phyloP scores from a whole-genome alignment of 1,140 invertebrate species.

The Caenorhabditis tropicalis region DNA sequence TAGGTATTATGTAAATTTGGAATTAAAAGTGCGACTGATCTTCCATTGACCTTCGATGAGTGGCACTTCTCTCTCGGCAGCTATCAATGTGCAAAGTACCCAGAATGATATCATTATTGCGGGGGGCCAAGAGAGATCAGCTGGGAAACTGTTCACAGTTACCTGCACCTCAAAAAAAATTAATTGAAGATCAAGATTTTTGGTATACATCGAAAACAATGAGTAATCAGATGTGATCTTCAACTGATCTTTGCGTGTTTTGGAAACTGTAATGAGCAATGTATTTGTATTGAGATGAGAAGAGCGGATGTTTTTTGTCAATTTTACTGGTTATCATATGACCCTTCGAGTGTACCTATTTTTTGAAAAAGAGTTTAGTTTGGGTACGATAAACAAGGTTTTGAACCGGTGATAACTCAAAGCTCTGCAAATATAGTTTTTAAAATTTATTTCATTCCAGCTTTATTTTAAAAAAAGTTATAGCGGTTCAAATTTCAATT shows the following conservation, averaged over 20 bases:
- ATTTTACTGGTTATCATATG: too few relatives aligned
- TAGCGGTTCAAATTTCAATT: too few relatives aligned
- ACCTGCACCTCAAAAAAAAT: neutral
- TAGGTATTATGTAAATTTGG: neutral
- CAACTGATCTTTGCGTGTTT: neutral
- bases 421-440: too few relatives aligned
- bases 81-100: neutral
- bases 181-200: neutral
- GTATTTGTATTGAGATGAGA: too few relatives aligned
- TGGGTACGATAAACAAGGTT: too few relatives aligned
- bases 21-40: neutral
- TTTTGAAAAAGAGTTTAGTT: too few relatives aligned
- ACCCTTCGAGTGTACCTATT: too few relatives aligned
- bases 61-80: neutral
- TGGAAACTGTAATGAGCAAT: too few relatives aligned
- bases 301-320: too few relatives aligned
- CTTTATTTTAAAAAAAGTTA: too few relatives aligned
- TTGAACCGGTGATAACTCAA: too few relatives aligned
- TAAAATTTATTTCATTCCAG: too few relatives aligned
- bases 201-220: neutral
- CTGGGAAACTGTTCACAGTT: constrained; percentile 16
- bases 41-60: neutral
- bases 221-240: neutral
- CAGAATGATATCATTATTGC: neutral
- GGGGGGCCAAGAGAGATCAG: neutral